phyloP scores from a whole-genome alignment of 2,888 invertebrate genomes.

The Pyrrhosoma nymphula region DNA sequence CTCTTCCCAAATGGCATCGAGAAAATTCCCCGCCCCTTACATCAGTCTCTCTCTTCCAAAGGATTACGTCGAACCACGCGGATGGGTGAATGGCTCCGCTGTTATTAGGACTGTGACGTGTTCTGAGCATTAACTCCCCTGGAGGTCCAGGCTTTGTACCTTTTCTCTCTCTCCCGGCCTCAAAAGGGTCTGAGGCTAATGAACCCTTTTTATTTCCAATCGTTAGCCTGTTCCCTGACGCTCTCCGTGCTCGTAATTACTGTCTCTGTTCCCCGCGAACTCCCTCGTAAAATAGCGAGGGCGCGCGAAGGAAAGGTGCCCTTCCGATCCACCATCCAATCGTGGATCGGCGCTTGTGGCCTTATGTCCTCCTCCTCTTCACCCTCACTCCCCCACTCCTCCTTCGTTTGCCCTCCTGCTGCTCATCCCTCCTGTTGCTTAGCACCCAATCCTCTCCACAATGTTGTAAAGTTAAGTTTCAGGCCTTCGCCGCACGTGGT shows the following conservation, averaged over 20 bases:
- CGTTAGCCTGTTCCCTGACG: neutral
- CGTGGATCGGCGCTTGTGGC: no score
- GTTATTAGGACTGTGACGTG: neutral
- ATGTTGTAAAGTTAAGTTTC: no score
- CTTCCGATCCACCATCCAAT: no score
- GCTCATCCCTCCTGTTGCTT: no score
- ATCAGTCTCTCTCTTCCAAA: neutral
- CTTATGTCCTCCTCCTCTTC: neutral
- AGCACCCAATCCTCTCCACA: no score
- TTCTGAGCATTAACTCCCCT: neutral
- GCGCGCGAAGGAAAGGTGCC: neutral
- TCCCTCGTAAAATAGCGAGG: neutral
- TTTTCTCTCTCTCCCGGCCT: neutral
- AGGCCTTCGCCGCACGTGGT: no score
- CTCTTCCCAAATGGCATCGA: no score
- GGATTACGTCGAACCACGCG: neutral
- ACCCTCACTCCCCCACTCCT: neutral
- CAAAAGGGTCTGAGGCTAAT: neutral
- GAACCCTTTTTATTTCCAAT: slow-evolving; percentile 18
- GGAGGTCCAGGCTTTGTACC: neutral
- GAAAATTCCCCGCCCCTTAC: no score
- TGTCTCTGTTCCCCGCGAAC: neutral
- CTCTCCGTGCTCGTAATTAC: neutral
- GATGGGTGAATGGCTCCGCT: neutral
- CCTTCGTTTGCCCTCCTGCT: no score